A percentile compares a stretch with the other conserved stretches of the same genome.
Conservation (phyloP, 53 echinoderm and acorn worm genomes). For the Zoroaster sp. region DNA sequence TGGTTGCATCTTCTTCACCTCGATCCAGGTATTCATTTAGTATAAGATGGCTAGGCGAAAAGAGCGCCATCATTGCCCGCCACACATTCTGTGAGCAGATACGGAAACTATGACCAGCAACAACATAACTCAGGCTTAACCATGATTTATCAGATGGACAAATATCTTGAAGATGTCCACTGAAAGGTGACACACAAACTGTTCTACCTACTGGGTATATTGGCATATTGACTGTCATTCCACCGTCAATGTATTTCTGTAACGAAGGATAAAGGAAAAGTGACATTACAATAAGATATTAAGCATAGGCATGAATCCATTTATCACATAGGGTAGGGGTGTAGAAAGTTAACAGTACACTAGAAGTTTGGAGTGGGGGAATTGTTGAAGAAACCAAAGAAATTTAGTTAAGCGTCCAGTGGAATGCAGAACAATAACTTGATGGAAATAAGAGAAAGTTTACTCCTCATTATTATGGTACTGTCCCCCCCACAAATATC, state of each 20-base stretch:
- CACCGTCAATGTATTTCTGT: slow-evolving; percentile 84
- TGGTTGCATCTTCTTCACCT: slow-evolving; percentile 56
- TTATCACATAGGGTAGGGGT: too few species aligned
- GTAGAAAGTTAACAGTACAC: too few species aligned
- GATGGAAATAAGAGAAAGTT: too few species aligned
- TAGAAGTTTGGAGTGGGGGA: too few species aligned
- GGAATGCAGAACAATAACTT: too few species aligned
- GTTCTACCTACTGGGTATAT: slow-evolving; percentile 62
- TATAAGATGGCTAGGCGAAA: slow-evolving; percentile 48
- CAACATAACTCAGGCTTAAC: slow-evolving; percentile 54
- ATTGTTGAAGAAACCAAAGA: too few species aligned
- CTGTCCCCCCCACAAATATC: too few species aligned
- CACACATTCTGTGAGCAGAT: slow-evolving; percentile 65
- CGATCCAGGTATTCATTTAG: slow-evolving; percentile 60
- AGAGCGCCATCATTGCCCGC: slow-evolving; percentile 67
- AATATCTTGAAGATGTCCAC: slow-evolving; percentile 73
- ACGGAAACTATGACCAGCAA: slow-evolving; percentile 72
- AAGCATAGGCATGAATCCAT: too few species aligned
- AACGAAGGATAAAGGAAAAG: background rate
- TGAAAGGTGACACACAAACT: slow-evolving; percentile 76
- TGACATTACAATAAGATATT: too few species aligned
- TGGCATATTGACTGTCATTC: slow-evolving; percentile 64
- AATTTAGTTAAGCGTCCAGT: too few species aligned
- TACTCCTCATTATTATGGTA: too few species aligned
- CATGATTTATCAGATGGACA: slow-evolving; percentile 68